These are phyloP conservation scores for Schizothorax lantsangensis DNA, from an alignment of 2,797 vertebrate genomes.

Conservation along the genomic window DNA sequence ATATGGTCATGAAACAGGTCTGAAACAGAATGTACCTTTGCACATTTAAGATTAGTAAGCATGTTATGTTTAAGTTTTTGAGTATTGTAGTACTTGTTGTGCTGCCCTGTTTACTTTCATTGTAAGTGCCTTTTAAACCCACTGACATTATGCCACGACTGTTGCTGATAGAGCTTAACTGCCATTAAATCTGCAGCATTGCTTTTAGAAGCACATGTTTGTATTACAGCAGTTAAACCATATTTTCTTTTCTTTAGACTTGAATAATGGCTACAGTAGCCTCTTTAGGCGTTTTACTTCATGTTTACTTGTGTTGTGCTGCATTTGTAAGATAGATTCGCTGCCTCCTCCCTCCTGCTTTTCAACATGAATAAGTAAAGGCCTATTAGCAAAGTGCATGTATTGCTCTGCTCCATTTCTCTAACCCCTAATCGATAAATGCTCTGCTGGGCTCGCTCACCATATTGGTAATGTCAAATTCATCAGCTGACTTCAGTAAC, in stretches of 20 bases:
- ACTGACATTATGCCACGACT: neutral
- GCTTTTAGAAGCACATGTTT: neutral
- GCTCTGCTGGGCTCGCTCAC: constrained; percentile 75
- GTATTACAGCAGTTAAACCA: neutral
- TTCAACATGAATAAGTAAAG: constrained; percentile 57
- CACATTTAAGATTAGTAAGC: neutral
- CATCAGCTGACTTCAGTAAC: constrained; percentile 73
- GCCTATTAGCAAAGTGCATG: constrained; percentile 71
- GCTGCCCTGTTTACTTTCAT: neutral
- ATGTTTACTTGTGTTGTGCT: constrained; percentile 29
- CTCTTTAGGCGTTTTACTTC: constrained; percentile 2
- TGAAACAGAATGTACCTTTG: neutral
- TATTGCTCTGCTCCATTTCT: constrained; percentile 65
- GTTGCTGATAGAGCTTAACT: neutral
- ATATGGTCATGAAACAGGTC: neutral
- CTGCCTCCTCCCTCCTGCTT: constrained; percentile 19
- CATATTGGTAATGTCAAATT: constrained; percentile 81
- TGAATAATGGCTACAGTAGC: constrained; percentile 15
- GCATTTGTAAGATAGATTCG: constrained; percentile 21
- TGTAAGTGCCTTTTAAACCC: neutral
- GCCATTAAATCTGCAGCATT: neutral
- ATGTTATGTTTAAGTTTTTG: too few species aligned
- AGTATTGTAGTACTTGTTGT: neutral
- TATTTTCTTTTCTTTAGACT: constrained; percentile 19
- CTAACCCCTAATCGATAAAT: constrained; percentile 71